Percentiles rank a stretch among this genome's conserved stretches.
These are phyloP conservation scores for Lamproptera curius DNA, from an alignment of 2,888 invertebrate genomes.

Conservation along the genomic window DNA sequence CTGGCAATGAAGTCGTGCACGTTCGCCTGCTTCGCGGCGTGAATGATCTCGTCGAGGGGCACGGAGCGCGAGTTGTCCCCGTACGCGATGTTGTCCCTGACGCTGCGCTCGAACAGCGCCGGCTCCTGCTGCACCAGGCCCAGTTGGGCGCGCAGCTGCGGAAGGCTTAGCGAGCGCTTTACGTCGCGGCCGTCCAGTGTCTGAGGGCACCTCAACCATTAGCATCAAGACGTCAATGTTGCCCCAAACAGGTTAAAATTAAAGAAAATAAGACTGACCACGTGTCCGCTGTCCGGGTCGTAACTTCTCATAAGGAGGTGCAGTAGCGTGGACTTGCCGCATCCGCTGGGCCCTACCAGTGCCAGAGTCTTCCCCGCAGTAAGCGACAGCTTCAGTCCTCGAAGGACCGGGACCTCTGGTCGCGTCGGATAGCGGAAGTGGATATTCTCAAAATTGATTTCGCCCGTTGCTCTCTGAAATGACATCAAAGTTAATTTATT, in stretches of 20 bases:
- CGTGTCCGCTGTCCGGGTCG: constrained; percentile 80
- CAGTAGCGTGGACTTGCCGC: constrained; percentile 89
- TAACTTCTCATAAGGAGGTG: constrained; percentile 88
- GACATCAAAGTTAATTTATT: neutral
- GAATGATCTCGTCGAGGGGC: constrained; percentile 82
- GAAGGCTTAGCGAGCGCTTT: constrained; percentile 77
- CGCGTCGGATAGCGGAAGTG: constrained; percentile 89
- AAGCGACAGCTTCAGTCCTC: constrained; percentile 80
- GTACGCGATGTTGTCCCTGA: constrained; percentile 92
- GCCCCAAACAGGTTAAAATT: too few relatives aligned
- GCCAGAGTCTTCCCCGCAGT: constrained; percentile 83
- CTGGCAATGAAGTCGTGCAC: constrained; percentile 85
- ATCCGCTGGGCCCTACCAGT: constrained; percentile 85
- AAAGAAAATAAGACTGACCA: constrained; percentile 45
- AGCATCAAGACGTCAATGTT: too few relatives aligned
- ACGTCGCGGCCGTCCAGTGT: constrained; percentile 77
- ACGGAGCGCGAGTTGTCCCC: constrained; percentile 83
- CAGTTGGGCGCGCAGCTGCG: constrained; percentile 82
- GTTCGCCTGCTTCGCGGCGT: constrained; percentile 85
- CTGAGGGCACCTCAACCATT: too few relatives aligned
- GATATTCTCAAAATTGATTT: constrained; percentile 80
- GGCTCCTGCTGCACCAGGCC: constrained; percentile 93
- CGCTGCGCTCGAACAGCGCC: constrained; percentile 86
- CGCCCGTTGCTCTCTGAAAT: constrained; percentile 77
- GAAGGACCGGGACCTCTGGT: constrained; percentile 81